A percentile compares a stretch with the other conserved stretches of the same genome.
phyloP scores from a whole-genome alignment of 2,888 invertebrate genomes.

The Cephus nigrinus region DNA sequence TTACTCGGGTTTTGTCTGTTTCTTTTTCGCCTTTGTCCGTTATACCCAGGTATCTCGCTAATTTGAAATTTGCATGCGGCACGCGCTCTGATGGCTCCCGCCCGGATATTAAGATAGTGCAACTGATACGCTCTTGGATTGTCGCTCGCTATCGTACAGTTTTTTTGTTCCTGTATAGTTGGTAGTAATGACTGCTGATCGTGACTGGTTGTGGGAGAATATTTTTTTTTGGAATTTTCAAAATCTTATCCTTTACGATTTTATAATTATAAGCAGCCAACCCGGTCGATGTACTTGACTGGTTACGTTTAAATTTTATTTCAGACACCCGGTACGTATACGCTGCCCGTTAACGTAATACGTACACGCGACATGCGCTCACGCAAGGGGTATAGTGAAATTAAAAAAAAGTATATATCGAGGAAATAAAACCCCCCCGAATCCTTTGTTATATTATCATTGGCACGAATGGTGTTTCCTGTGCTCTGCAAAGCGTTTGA shows the following conservation, averaged over 20 bases:
- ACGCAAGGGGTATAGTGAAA: neutral
- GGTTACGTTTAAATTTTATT: neutral
- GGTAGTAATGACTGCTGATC: neutral
- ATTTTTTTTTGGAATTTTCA: neutral
- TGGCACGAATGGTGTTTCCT: slow-evolving; percentile 31
- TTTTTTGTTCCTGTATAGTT: too few species aligned
- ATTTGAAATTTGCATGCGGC: neutral
- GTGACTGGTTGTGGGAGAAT: neutral
- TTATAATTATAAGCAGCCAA: too few species aligned
- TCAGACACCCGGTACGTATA: neutral
- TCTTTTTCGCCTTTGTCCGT: neutral
- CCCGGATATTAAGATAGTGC: neutral
- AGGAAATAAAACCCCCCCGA: neutral
- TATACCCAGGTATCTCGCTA: neutral
- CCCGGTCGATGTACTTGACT: too few species aligned
- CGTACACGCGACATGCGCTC: neutral
- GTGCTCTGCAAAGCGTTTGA: neutral
- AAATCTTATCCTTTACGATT: too few species aligned
- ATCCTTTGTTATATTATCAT: slow-evolving; percentile 33
- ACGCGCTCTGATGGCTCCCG: neutral
- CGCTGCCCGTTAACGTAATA: neutral
- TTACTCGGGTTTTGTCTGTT: too few species aligned
- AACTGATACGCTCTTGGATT: neutral
- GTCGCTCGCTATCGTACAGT: neutral
- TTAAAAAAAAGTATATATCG: neutral